phyloP scores from a whole-genome alignment of 2,888 invertebrate species.

The Eupeodes latifasciatus region DNA sequence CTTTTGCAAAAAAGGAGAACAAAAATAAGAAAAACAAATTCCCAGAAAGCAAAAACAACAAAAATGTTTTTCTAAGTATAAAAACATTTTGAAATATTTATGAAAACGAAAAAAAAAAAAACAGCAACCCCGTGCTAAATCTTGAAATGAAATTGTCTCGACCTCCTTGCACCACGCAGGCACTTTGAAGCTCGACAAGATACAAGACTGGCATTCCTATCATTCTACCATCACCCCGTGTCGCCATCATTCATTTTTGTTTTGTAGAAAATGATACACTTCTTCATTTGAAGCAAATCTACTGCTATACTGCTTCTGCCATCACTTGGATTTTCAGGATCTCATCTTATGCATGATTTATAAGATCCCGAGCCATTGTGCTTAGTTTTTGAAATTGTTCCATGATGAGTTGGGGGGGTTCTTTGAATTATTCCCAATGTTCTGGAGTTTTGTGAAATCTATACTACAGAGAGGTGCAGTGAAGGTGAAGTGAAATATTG shows the following conservation, averaged over 20 bases:
- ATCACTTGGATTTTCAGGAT: constrained; percentile 37
- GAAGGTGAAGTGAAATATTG: constrained; percentile 36
- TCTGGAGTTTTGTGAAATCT: constrained; percentile 17
- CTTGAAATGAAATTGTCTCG: constrained; percentile 2
- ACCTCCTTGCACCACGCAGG: background rate
- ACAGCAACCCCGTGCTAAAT: background rate
- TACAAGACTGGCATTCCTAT: constrained; percentile 31
- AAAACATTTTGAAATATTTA: constrained; percentile 7
- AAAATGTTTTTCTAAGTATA: constrained; percentile 12
- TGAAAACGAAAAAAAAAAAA: background rate
- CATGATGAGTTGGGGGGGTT: constrained; percentile 27
- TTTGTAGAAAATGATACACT: constrained; percentile 1
- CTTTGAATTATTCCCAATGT: constrained; percentile 32
- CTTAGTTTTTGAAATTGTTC: constrained; percentile 41
- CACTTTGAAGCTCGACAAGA: background rate
- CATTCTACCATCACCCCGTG: background rate
- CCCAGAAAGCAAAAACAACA: background rate
- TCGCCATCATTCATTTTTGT: background rate
- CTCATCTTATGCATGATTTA: constrained; percentile 55
- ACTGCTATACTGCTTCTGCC: background rate
- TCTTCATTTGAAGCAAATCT: constrained; percentile 40
- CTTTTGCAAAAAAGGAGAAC: background rate
- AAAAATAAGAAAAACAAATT: background rate
- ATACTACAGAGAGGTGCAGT: background rate
- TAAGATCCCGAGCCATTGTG: constrained; percentile 44